These are phyloP conservation scores for Julus scanicus DNA, from an alignment of 2,888 invertebrate species.

Conservation along the genomic window DNA sequence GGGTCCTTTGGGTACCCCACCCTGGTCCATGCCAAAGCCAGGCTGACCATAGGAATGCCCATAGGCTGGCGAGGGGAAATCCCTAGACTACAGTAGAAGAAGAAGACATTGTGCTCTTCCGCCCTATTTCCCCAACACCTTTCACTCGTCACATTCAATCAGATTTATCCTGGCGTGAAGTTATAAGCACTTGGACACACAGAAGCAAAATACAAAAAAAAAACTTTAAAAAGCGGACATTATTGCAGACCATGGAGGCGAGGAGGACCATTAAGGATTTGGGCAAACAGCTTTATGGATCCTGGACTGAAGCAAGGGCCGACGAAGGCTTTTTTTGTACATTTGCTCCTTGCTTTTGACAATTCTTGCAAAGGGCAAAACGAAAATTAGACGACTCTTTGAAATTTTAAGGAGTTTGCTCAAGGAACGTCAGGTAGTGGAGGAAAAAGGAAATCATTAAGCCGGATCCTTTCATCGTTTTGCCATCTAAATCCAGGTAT, in stretches of 20 bases:
- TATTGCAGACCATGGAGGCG: background rate
- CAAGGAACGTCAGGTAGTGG: background rate
- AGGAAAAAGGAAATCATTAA: background rate
- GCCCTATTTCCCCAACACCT: background rate
- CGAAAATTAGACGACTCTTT: background rate
- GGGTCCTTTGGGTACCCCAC: no score
- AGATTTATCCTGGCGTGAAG: slow-evolving; percentile 33
- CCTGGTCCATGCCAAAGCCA: no score
- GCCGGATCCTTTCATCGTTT: background rate
- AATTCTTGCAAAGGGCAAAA: background rate
- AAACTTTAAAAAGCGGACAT: background rate
- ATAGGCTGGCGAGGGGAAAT: background rate
- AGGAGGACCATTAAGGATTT: slow-evolving; percentile 9
- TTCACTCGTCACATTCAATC: slow-evolving; percentile 21
- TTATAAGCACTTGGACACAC: slow-evolving; percentile 21
- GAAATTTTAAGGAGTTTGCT: slow-evolving; percentile 6
- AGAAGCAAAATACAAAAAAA: background rate
- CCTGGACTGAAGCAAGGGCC: background rate
- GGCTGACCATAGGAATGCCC: background rate
- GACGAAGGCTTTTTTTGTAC: background rate
- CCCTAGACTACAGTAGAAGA: background rate
- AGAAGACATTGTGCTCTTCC: slow-evolving; percentile 13
- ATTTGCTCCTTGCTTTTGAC: background rate
- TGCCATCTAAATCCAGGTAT: no score
- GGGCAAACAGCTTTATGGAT: slow-evolving; percentile 33